These are phyloP conservation scores for Felis catus DNA, from an alignment of 2,113 vertebrate species.

Conservation along the genomic window DNA sequence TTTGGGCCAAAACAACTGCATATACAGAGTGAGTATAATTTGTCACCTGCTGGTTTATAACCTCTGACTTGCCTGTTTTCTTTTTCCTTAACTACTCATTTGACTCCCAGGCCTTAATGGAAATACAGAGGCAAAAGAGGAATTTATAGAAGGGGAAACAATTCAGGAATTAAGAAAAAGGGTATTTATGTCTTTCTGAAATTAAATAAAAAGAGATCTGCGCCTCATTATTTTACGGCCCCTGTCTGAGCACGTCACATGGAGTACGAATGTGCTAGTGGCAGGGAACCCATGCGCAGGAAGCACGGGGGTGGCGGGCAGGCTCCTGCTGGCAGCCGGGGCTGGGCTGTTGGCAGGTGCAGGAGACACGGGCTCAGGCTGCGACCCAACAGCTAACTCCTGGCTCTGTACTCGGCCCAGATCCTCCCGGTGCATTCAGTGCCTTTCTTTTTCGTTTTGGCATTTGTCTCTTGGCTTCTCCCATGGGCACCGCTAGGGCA, in stretches of 20 bases:
- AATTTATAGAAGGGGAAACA: not conserved
- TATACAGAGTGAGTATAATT: no score
- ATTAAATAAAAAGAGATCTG: not conserved
- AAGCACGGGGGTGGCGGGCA: not conserved
- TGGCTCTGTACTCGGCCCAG: not conserved
- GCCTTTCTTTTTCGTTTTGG: not conserved
- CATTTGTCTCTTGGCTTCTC: not conserved
- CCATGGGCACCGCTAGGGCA: not conserved
- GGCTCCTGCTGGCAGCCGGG: accelerated
- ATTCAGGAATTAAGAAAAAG: not conserved
- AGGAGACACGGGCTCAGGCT: accelerated
- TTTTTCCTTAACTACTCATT: not conserved
- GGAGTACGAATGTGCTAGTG: not conserved
- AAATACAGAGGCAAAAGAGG: not conserved
- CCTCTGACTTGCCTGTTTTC: not conserved
- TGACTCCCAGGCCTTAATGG: not conserved
- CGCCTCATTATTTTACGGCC: not conserved
- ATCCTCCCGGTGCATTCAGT: not conserved
- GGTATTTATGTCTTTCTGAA: not conserved
- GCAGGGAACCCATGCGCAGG: accelerated
- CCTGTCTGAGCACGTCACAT: not conserved
- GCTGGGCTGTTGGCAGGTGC: not conserved
- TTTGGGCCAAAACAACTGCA: not conserved
- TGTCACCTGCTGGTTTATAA: not conserved
- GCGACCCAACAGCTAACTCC: not conserved